Evolutionary conservation across 2,888 invertebrate genomes (phyloP).

Genomic region (Drosophila setosimentum): DNA sequence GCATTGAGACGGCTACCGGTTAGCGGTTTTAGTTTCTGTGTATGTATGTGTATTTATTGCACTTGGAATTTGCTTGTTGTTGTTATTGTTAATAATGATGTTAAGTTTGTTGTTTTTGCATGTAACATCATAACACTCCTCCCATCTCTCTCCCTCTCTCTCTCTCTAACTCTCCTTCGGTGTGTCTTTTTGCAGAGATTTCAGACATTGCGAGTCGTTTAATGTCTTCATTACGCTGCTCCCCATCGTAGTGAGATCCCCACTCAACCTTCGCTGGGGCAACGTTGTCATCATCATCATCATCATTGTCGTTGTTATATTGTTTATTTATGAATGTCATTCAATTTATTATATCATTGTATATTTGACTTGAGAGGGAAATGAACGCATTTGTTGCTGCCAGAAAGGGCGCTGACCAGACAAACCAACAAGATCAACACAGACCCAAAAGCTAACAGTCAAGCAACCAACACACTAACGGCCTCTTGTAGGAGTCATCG

Average conservation of each 20-base stretch:
- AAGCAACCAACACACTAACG: conserved; percentile 51
- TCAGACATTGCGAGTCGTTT: conserved; percentile 41
- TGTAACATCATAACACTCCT: conserved; percentile 48
- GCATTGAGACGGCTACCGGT: conserved; percentile 55
- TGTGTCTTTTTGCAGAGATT: conserved; percentile 19
- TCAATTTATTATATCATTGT: conserved; percentile 83
- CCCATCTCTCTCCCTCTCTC: neutral
- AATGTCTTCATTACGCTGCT: conserved; percentile 76
- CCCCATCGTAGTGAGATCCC: conserved; percentile 35
- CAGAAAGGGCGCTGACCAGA: conserved; percentile 71
- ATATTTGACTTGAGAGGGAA: conserved; percentile 82
- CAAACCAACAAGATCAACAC: conserved; percentile 28
- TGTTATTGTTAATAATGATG: conserved; percentile 79
- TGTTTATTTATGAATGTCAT: conserved; percentile 85
- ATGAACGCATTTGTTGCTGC: conserved; percentile 78
- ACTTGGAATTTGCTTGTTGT: conserved; percentile 59
- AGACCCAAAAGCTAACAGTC: conserved; percentile 15
- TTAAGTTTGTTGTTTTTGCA: conserved; percentile 72
- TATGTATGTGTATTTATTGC: conserved; percentile 7
- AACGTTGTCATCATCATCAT: conserved; percentile 22
- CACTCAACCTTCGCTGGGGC: conserved; percentile 42
- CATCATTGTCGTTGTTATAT: conserved; percentile 60
- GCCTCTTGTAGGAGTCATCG: conserved; percentile 72
- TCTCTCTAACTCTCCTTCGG: conserved; percentile 15
- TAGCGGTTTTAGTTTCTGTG: conserved; percentile 40